phyloP scores from a whole-genome alignment of 2,797 vertebrate genomes.

The Echeneis naucrates region DNA sequence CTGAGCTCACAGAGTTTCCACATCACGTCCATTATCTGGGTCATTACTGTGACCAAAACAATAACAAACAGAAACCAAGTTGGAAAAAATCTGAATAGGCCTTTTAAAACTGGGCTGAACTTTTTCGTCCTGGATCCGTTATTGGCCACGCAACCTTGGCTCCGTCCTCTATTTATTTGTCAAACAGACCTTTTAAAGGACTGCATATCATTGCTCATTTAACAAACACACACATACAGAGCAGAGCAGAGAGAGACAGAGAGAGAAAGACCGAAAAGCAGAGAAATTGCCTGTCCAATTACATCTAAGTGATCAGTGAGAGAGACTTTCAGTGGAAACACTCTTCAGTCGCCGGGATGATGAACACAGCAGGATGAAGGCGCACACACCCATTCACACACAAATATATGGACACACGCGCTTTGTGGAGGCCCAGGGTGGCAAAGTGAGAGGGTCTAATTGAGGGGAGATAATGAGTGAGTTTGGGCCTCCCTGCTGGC shows the following conservation, averaged over 20 bases:
- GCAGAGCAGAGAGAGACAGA: slow-evolving; percentile 7
- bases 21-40: not conserved
- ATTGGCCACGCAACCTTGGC: slow-evolving; percentile 60
- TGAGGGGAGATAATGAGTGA: slow-evolving; percentile 82
- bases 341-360: slow-evolving; percentile 66
- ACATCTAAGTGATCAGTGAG: slow-evolving; percentile 80
- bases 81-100: not conserved
- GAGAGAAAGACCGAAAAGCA: not conserved
- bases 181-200: slow-evolving; percentile 32
- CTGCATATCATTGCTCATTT: slow-evolving; percentile 22
- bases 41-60: not conserved
- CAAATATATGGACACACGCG: slow-evolving; percentile 7
- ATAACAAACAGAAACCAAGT: not conserved
- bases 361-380: slow-evolving; percentile 74
- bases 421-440: slow-evolving; percentile 64
- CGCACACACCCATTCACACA: slow-evolving; percentile 29
- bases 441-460: slow-evolving; percentile 78
- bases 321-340: slow-evolving; percentile 86
- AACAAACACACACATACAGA: not conserved
- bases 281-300: slow-evolving; percentile 80
- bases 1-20: not conserved
- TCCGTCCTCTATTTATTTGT: slow-evolving; percentile 24
- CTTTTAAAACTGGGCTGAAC: slow-evolving; percentile 6
- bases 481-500: slow-evolving; percentile 80
- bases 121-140: slow-evolving; percentile 69